Evolutionary conservation across 2,113 vertebrate genomes (phyloP), one percentile per base, ranked within the genome.

Genomic region (Chamaetylas fuelleborni): DNA sequence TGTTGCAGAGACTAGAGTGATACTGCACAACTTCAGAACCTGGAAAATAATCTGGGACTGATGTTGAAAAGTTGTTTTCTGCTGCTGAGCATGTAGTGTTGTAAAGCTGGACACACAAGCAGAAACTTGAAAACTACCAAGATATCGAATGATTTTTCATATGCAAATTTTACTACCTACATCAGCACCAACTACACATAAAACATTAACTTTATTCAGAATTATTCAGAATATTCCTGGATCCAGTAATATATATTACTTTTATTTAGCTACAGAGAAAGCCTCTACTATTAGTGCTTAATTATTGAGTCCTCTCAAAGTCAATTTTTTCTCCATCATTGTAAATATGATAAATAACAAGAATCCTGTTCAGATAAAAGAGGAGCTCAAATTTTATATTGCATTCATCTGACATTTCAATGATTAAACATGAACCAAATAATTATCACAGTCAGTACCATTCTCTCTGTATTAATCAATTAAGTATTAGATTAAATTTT

Each of bases 1-100:
- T 88, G 50, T 60, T 12, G 13, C 70, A 86, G 74, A 95, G 82
- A 61, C 51, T 72, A 38, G 95, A 91, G 38, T 85, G 64, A 61
- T 62, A 72, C 14, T 81, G 42, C 33, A 42, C 19, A 82, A 88
- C 84, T 94, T 50, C 15, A 29, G 92, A 88, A 86, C 14, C 40
- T 47, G 62, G 34, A 81, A 94, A 95, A 81, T 95, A 16, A 79
- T 77, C 66, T 57, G 80, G 31, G n/a, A 26, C 51, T 87, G 31
- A 45, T 84, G 66, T 79, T 85, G 31, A 70, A 34, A 86, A 56
- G 56, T 60, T 73, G 3, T n/a, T 34, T 60, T 76, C 36, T 92
- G 34, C 43, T 50, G 26, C 26, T 72, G 34, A 60, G 5, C 13
- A 20, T 5, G 6, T 17, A 47, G 5, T 23, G 20, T 54, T 47